These are phyloP conservation scores for Brachionus plicatilis DNA, from an alignment of 1,140 invertebrate genomes.

Conservation along the genomic window DNA sequence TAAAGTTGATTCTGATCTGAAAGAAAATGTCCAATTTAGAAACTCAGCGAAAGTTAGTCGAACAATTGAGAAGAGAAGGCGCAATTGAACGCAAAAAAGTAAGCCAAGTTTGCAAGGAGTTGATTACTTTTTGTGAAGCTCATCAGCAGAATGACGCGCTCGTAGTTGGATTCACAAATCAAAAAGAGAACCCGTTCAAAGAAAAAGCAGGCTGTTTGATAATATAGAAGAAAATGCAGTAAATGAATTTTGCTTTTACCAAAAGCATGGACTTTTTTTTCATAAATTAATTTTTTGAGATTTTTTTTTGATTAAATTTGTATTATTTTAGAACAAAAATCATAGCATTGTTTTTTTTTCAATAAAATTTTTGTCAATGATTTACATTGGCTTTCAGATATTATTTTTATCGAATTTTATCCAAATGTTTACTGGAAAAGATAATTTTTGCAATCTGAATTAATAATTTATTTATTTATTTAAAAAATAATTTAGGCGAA, in stretches of 20 bases:
- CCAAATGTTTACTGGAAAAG: too few relatives aligned
- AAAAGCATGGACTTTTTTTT: too few relatives aligned
- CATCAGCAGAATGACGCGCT: constrained; percentile 33
- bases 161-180: background rate
- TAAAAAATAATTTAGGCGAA: too few relatives aligned
- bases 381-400: too few relatives aligned
- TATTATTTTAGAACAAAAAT: background rate
- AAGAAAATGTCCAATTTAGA: constrained; percentile 21
- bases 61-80: constrained; percentile 35
- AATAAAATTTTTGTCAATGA: background rate
- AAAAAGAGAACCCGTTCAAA: constrained; percentile 41
- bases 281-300: too few relatives aligned
- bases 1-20: background rate
- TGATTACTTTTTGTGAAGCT: constrained; percentile 40
- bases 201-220: constrained; percentile 38
- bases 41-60: constrained; percentile 18
- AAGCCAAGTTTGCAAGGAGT: constrained; percentile 32
- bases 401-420: too few relatives aligned
- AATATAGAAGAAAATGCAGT: constrained; percentile 10
- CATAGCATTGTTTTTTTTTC: background rate
- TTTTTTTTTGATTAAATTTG: too few relatives aligned
- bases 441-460: too few relatives aligned
- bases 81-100: constrained; percentile 40
- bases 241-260: background rate
- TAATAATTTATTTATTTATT: too few relatives aligned